Evolutionary conservation across 1,140 invertebrate species (phyloP).

Genomic region (Saccostrea echinata): DNA sequence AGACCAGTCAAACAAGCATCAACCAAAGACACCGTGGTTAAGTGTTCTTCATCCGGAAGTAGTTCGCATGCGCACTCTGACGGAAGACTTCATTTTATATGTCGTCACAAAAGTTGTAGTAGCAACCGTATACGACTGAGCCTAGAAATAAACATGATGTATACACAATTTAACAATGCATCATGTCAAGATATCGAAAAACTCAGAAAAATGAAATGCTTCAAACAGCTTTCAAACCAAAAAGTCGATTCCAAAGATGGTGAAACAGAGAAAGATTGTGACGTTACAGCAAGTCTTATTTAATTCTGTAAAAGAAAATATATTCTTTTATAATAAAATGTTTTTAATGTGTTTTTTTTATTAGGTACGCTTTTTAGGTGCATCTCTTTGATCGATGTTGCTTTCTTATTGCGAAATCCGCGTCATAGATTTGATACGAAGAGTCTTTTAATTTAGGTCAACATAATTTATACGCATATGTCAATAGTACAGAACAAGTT

Average conservation of each 20-base stretch:
- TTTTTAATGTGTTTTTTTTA: no score
- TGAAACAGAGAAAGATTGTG: not conserved
- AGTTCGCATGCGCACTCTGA: constrained; percentile 60
- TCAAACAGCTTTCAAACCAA: constrained; percentile 4
- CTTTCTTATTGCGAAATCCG: no score
- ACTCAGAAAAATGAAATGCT: constrained; percentile 38
- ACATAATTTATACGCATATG: no score
- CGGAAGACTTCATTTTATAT: constrained; percentile 58
- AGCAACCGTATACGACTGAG: constrained; percentile 52
- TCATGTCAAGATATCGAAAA: constrained; percentile 56
- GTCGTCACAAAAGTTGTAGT: constrained; percentile 60
- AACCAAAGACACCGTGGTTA: constrained; percentile 57
- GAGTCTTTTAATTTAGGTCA: no score
- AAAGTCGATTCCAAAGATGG: not conserved
- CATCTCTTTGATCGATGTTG: no score
- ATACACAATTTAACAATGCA: constrained; percentile 55
- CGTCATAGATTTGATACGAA: no score
- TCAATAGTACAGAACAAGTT: no score
- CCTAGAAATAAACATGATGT: constrained; percentile 55
- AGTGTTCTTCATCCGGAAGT: constrained; percentile 43
- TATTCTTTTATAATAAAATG: no score
- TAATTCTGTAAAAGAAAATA: not conserved
- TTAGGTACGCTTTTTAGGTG: no score
- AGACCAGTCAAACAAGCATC: constrained; percentile 46
- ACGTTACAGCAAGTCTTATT: constrained; percentile 18